phyloP scores from a whole-genome alignment of 2,113 vertebrate species.

The Oryzias melastigma region DNA sequence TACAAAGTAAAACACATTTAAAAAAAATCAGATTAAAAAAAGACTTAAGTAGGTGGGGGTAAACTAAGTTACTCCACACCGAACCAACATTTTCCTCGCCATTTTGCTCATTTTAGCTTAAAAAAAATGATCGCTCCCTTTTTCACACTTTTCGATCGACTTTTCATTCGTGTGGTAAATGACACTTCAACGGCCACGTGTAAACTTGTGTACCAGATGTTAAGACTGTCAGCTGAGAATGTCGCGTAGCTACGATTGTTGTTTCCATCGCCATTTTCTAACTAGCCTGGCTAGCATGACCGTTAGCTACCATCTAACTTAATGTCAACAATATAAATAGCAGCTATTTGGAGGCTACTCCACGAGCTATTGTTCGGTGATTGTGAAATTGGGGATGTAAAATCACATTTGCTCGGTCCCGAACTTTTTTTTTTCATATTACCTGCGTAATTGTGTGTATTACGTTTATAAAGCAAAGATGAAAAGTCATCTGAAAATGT shows the following conservation, averaged over 20 bases:
- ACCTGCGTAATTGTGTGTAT: too few relatives aligned
- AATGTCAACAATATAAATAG: slow-evolving; percentile 13
- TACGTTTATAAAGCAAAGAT: not conserved
- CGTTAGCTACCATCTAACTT: slow-evolving; percentile 49
- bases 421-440: too few relatives aligned
- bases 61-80: slow-evolving; percentile 17
- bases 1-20: slow-evolving; percentile 27
- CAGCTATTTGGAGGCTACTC: not conserved
- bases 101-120: slow-evolving; percentile 66
- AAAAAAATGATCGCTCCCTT: slow-evolving; percentile 8
- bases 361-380: not conserved
- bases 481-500: slow-evolving; percentile 58
- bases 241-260: slow-evolving; percentile 74
- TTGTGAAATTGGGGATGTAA: too few relatives aligned
- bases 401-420: too few relatives aligned
- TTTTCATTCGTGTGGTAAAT: not conserved
- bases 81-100: slow-evolving; percentile 66
- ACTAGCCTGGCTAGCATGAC: slow-evolving; percentile 56
- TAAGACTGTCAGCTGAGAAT: slow-evolving; percentile 63
- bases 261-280: slow-evolving; percentile 80
- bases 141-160: too few relatives aligned
- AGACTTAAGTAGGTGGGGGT: not conserved
- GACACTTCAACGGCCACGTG: not conserved
- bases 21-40: not conserved
- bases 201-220: slow-evolving; percentile 5